These are phyloP conservation scores for Lamprologus sp. DNA, from an alignment of 2,113 vertebrate genomes.

Conservation along the genomic window DNA sequence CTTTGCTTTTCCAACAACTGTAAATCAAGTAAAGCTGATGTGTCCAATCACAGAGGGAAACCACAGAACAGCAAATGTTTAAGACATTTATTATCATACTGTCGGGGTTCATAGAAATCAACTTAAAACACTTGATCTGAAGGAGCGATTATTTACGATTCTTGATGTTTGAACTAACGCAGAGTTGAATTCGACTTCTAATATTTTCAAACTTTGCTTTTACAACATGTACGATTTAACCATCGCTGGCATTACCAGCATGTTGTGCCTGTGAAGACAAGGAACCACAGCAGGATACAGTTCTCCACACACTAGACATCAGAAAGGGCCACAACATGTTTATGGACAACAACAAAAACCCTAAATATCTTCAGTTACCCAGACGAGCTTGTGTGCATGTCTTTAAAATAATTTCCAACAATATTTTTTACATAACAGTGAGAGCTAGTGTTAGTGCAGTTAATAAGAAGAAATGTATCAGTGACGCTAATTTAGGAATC, in stretches of 20 bases:
- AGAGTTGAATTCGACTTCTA: not conserved
- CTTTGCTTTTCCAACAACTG: not conserved
- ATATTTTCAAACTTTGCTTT: not conserved
- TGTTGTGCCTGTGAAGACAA: not conserved
- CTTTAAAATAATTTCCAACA: not conserved
- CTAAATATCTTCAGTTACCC: not conserved
- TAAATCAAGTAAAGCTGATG: not conserved
- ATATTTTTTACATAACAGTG: slow-evolving; percentile 6
- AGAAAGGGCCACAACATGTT: not conserved
- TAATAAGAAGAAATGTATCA: slow-evolving; percentile 30
- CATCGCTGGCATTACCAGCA: not conserved
- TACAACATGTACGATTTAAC: not conserved
- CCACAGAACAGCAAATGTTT: not conserved
- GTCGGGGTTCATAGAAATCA: not conserved
- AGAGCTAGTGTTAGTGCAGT: slow-evolving; percentile 58
- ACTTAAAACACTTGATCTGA: not conserved
- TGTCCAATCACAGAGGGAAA: not conserved
- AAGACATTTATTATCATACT: not conserved
- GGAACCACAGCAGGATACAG: not conserved
- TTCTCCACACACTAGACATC: not conserved
- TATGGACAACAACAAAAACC: not conserved
- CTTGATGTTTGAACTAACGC: not conserved
- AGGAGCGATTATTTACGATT: not conserved
- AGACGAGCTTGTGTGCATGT: not conserved
- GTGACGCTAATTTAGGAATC: not conserved